These are phyloP conservation scores for Oxystoma pomonae DNA, from an alignment of 2,888 invertebrate species.

Conservation along the genomic window DNA sequence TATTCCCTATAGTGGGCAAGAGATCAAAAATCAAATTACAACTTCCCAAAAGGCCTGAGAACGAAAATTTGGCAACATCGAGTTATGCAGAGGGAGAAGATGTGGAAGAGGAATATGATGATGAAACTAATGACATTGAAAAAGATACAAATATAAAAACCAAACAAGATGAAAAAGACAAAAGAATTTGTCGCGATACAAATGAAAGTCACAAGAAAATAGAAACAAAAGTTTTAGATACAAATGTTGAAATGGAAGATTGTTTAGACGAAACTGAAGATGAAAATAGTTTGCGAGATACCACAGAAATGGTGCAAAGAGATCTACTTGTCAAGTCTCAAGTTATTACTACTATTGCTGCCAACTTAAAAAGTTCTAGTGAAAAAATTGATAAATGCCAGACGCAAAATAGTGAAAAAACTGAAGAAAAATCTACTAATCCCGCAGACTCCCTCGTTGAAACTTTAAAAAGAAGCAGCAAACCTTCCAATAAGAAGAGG, in stretches of 20 bases:
- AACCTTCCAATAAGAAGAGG: not conserved
- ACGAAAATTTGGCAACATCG: conserved; percentile 28
- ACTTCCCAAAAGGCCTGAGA: conserved; percentile 32
- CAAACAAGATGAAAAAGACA: not conserved
- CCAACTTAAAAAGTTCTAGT: no score
- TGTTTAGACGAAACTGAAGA: not conserved
- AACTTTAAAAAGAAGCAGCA: not conserved
- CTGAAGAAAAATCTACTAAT: not conserved
- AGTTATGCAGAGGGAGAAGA: conserved; percentile 49
- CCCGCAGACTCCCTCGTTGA: not conserved
- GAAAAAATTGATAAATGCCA: not conserved
- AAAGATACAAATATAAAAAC: not conserved
- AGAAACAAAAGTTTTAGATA: not conserved
- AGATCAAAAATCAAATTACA: conserved; percentile 54
- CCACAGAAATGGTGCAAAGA: not conserved
- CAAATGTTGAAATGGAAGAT: not conserved
- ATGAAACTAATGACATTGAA: not conserved
- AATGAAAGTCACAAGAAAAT: not conserved
- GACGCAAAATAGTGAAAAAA: not conserved
- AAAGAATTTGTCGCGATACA: not conserved
- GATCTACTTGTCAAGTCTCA: no score
- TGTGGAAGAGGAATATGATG: conserved; percentile 35
- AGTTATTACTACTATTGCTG: no score
- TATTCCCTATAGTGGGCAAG: conserved; percentile 53
- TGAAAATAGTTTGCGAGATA: not conserved